Evolutionary conservation across 1,140 invertebrate species (phyloP), one percentile per base, ranked within the genome.

Genomic region (Solenopsis invicta): DNA sequence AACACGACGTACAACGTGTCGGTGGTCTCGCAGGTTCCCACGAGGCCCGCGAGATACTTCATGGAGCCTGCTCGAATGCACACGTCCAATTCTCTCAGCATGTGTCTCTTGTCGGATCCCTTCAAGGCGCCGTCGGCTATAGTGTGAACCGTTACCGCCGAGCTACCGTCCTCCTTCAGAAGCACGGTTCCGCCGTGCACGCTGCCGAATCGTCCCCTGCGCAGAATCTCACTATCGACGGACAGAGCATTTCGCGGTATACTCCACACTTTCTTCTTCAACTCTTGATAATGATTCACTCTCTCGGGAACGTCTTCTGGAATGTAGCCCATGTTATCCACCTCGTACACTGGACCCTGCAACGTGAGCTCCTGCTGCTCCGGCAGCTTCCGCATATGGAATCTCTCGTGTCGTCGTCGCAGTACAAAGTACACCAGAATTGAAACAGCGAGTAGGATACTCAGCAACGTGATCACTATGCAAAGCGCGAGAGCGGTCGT

Each of bases 11-110:
- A 97, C 9, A 98, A 94, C 50, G 96, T 97, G 71, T 98, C 97
- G 2, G 96, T 95, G 66, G 97, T 97, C 93, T 98, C 97, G 91
- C 97, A 98, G 34, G 97, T 97, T 5, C 98, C 98, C 89, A 98
- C 96, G 24, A 98, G 96, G 66, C 96, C 96, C 6, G 98, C 95
- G 0, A 98, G 94, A 94, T 98, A 97, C 21, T 96, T 96, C 93
- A 98, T 97, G 56, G 96, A 96, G 85, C 96, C 96, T 2, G 97
- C 95, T 92, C 97, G 96, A 3, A 98, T 97, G 12, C 98, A 95
- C 48, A 97, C 89, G 85, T 98, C 97, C 48, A 98, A 93, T 89
- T 98, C 97, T 64, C 97, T 96, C 18, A 98, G 92, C 96, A 98
- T 97, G 10, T 96, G 90, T 59, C 96, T 96, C 86, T 97, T 97